These are phyloP conservation scores for Disparrhopalites patrizii DNA, from an alignment of 2,888 invertebrate species.

Conservation along the genomic window DNA sequence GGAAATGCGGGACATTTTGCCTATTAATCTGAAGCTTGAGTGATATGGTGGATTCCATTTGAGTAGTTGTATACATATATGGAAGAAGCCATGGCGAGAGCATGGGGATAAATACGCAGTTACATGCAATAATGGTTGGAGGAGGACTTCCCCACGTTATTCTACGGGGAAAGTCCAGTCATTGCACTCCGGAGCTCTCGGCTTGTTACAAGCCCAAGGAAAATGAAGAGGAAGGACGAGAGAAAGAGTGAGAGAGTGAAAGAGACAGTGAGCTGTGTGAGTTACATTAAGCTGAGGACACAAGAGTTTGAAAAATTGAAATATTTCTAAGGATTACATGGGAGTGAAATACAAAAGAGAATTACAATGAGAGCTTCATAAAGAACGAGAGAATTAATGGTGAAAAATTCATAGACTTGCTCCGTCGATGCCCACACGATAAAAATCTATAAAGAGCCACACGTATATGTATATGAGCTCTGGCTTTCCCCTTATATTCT, in stretches of 20 bases:
- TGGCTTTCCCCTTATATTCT: neutral
- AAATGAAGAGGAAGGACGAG: neutral
- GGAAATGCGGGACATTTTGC: no score
- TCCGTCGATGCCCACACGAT: conserved; percentile 5
- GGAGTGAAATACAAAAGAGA: neutral
- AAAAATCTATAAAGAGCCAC: conserved; percentile 16
- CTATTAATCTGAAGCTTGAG: no score
- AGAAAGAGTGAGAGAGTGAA: neutral
- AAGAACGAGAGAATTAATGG: conserved; percentile 22
- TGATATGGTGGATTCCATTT: no score
- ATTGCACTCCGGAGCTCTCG: no score
- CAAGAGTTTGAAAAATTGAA: neutral
- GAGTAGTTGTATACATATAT: no score
- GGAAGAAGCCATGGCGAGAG: no score
- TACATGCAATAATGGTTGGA: no score
- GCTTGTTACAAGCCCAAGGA: no score
- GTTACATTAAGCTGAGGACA: neutral
- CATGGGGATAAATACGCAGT: no score
- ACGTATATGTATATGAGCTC: neutral
- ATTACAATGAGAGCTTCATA: neutral
- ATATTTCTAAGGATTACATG: no score
- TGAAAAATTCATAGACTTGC: conserved; percentile 19
- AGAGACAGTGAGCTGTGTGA: neutral
- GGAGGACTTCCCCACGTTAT: no score
- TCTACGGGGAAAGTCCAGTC: no score